Base-by-base conservation (phyloP, 2,113 vertebrate genomes). In the Larimichthys polyactis region DNA sequence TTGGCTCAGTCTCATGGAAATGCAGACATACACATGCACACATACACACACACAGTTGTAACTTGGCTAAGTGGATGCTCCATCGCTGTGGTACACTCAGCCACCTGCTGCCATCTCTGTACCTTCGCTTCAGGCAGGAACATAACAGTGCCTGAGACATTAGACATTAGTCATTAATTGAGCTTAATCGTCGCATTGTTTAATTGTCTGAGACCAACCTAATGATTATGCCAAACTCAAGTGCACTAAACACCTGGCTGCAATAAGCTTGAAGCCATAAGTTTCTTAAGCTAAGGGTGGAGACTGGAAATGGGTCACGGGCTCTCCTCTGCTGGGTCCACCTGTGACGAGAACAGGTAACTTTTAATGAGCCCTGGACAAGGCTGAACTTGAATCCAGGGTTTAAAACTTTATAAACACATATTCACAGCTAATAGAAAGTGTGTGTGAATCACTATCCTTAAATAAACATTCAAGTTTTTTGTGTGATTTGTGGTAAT, bases 121-220 rank as follows among this genome's bases (percentile, higher is more conserved):
- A 87, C 74, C 81, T 85, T 59, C 14, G 55, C 84, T 79, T 76
- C 70, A 78, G 87, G 85, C 85, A 54, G 76, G 71, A 71, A 63
- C 79, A 85, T 83, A 84, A 82, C 80, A 64, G 62, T 60, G 69
- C 59, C n/a, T 59, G 76, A 81, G 87, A 90, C 90, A 81, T 85
- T 81, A 79, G 79, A 87, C 87, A 86, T 90, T 91, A 88, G 79
- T 85, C 90, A 93, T 91, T 91, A 90, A 91, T 90, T 90, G 84
- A 79, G 78, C 79, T 88, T 90, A 92, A 93, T 90, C 2, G 73
- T 71, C 76, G 83, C 59, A 72, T 90, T 87, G 91, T 89, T 91
- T 85, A 93, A 93, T 90, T 90, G 89, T 88, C 89, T 91, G 92
- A 87, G 75, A 91, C 89, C 83, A 62, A 78, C 69, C 83, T 85